Percentiles rank a stretch among this genome's conserved stretches.
Evolutionary conservation across 1,140 invertebrate genomes (phyloP).

Genomic region (Pseudomyrmex gracilis): DNA sequence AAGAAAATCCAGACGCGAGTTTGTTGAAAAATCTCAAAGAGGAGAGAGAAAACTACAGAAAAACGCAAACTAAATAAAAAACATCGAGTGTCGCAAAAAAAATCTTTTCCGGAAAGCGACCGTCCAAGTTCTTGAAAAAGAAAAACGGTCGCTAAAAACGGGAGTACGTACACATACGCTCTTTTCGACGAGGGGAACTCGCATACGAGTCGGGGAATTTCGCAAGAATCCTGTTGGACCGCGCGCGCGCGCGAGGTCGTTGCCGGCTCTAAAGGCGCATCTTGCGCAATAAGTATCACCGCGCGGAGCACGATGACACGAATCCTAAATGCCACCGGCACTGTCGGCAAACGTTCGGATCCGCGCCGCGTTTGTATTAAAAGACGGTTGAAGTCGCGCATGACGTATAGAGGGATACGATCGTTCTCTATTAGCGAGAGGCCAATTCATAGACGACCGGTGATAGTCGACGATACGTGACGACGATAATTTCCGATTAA

Average conservation of each 20-base stretch:
- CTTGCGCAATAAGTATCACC: conserved; percentile 68
- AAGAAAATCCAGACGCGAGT: too few relatives aligned
- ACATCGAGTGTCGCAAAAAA: too few relatives aligned
- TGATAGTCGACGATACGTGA: too few relatives aligned
- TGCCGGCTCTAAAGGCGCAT: conserved; percentile 61
- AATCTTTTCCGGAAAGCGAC: background rate
- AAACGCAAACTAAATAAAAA: background rate
- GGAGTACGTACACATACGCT: conserved; percentile 7
- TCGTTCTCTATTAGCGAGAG: background rate
- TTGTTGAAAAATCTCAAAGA: too few relatives aligned
- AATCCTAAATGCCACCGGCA: conserved; percentile 72
- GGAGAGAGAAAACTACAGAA: too few relatives aligned
- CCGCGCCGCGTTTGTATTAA: conserved; percentile 23
- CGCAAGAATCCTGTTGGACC: conserved; percentile 70
- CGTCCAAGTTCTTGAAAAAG: background rate
- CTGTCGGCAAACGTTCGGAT: conserved; percentile 32
- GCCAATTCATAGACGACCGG: too few relatives aligned
- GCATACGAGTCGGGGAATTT: conserved; percentile 58
- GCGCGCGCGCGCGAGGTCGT: conserved; percentile 62
- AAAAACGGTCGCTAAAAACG: background rate
- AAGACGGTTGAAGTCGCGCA: conserved; percentile 17
- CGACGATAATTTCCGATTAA: too few relatives aligned
- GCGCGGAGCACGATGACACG: conserved; percentile 66
- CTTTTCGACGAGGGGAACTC: conserved; percentile 63
- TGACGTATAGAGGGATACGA: conserved; percentile 1